Evolutionary conservation across 1,140 invertebrate species (phyloP).

Genomic region (Neodiprion virginianus): DNA sequence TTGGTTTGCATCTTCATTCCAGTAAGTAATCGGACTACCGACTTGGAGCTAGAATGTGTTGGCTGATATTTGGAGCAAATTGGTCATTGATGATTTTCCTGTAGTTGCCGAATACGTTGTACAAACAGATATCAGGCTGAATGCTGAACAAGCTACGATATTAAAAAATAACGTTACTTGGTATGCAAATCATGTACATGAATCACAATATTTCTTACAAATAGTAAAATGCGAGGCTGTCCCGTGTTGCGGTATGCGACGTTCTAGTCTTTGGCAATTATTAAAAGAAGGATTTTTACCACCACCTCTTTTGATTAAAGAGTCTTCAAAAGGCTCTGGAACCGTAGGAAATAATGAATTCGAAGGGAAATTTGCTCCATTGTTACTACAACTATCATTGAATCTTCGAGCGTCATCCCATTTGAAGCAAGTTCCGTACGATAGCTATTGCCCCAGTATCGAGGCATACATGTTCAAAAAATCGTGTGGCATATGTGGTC

Average conservation of each 20-base stretch:
- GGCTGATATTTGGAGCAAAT: slow-evolving; percentile 40
- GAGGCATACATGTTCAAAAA: not conserved
- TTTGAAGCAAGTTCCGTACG: not conserved
- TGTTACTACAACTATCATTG: not conserved
- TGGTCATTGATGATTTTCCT: slow-evolving; percentile 39
- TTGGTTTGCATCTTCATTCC: slow-evolving; percentile 49
- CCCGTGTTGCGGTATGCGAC: slow-evolving; percentile 4
- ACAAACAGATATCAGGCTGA: not conserved
- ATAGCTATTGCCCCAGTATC: not conserved
- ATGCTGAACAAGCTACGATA: slow-evolving; percentile 6
- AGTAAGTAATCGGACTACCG: slow-evolving; percentile 40
- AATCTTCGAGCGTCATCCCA: not conserved
- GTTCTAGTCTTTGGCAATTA: not conserved
- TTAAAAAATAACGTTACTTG: slow-evolving; percentile 2
- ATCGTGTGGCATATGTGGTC: not conserved
- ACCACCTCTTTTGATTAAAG: not conserved
- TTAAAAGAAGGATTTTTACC: not conserved
- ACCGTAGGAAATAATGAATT: no score
- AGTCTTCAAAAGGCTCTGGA: not conserved
- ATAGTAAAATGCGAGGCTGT: slow-evolving; percentile 20
- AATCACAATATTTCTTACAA: slow-evolving; percentile 25
- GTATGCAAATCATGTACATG: slow-evolving; percentile 23
- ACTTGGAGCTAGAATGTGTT: slow-evolving; percentile 44
- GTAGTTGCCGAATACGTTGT: slow-evolving; percentile 39
- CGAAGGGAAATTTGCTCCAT: not conserved